A percentile compares a stretch with the other conserved stretches of the same genome.
Conservation (phyloP, 2,113 vertebrate genomes). For the Corythoichthys intestinalis region DNA sequence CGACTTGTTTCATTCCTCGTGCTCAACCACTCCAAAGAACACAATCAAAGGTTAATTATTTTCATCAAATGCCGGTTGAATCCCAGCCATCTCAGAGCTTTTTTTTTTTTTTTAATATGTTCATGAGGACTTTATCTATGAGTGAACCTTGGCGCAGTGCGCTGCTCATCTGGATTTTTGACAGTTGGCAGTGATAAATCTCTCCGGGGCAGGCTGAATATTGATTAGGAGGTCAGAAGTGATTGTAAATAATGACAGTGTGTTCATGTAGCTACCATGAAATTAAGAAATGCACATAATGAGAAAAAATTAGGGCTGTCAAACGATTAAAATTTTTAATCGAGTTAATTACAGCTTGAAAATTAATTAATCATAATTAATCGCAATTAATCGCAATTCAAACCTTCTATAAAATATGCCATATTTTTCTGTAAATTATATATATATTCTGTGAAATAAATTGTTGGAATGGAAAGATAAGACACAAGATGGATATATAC, state of each 20-base stretch:
- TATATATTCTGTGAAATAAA: too few species aligned
- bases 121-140: not conserved
- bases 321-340: too few species aligned
- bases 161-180: not conserved
- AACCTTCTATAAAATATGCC: too few species aligned
- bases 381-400: too few species aligned
- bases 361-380: too few species aligned
- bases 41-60: slow-evolving; percentile 29
- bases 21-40: slow-evolving; percentile 2
- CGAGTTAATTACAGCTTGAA: too few species aligned
- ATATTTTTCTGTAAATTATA: too few species aligned
- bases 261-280: not conserved
- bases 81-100: not conserved
- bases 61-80: not conserved
- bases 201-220: not conserved
- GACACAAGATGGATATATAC: too few species aligned
- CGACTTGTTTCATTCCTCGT: slow-evolving; percentile 35
- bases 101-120: not conserved
- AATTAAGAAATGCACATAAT: not conserved
- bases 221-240: not conserved
- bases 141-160: not conserved
- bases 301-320: not conserved
- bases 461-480: too few species aligned
- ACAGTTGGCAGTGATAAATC: not conserved
- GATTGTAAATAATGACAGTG: not conserved